Base-by-base conservation (phyloP, 2,888 invertebrate genomes). In the Apodemia mormo region DNA sequence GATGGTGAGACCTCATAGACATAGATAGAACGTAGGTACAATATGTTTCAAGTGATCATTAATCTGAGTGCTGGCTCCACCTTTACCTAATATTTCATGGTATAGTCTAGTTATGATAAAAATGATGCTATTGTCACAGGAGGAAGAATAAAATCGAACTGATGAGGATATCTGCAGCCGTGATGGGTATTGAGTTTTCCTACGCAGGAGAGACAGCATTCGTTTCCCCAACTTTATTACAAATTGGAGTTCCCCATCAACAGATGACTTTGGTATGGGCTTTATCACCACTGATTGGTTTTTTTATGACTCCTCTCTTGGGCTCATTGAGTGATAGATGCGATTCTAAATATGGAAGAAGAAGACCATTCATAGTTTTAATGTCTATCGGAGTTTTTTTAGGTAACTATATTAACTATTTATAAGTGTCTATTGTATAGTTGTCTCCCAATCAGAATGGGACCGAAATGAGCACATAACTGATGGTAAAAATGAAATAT, bases 171-270 rank as follows among this genome's bases (percentile, higher is more conserved):
- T 98, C 98, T 30, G 97, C 98, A 0, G 98, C 98, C 0, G 98
- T 99, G 0, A 98, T 98, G 97, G 99, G 99, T 1, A 98, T 99
- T 71, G 99, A 99, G 86, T 98, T 99, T 88, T 98, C 99, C 0
- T 99, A 99, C 83, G 98, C 99, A 0, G 99, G 98, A 0, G 99
- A 99, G 90, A 99, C 99, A 0, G 99, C 99, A 0, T 99, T 99
- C 88, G 99, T 99, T 0, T 98, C 98, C 0, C 99, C 99, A 1
- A 98, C 98, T 0, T 92, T 99, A 14, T 94, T 99, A 4, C 97
- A 98, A 91, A 97, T 99, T 75, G 98, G 99, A 6, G 97, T 99
- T 1, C 96, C 97, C 71, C 98, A 98, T 85, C 95, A 97, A 76
- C 97, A 97, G 82, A 99, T 99, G 98, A 98, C 98, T 0, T 90